Evolutionary conservation across 2,113 vertebrate genomes (phyloP).

Genomic region (Zapornia atra): DNA sequence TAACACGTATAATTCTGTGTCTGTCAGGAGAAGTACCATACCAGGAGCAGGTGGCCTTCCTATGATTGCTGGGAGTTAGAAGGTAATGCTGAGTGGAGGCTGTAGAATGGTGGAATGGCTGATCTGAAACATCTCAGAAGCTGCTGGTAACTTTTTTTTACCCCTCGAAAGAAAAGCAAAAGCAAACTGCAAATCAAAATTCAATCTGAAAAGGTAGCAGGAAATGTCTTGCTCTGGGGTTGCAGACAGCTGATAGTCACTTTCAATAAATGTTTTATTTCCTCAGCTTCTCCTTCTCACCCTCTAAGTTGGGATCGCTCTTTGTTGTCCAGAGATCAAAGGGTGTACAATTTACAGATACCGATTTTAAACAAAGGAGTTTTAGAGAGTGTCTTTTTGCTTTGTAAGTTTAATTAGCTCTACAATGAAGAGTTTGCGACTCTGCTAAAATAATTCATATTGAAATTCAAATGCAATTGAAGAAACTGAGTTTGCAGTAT

Average conservation of each 20-base stretch:
- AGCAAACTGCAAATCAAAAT: background rate
- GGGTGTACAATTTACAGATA: background rate
- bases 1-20: background rate
- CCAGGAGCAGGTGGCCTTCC: background rate
- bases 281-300: background rate
- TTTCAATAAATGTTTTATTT: background rate
- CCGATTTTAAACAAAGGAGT: background rate
- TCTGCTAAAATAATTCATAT: conserved; percentile 9
- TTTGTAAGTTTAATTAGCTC: background rate
- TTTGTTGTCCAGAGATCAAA: conserved; percentile 11
- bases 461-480: conserved; percentile 28
- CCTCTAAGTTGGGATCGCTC: background rate
- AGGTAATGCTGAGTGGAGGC: background rate
- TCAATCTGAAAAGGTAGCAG: background rate
- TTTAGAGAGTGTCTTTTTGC: background rate
- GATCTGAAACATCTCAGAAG: background rate
- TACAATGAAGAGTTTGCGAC: background rate
- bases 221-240: background rate
- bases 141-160: background rate
- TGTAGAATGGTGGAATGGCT: background rate
- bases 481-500: conserved; percentile 46
- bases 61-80: background rate
- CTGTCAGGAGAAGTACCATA: background rate
- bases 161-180: background rate
- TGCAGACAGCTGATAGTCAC: background rate